Percentiles rank a stretch among this genome's conserved stretches.
These are phyloP conservation scores for Apodemia mormo DNA, from an alignment of 2,888 invertebrate species.

Conservation along the genomic window DNA sequence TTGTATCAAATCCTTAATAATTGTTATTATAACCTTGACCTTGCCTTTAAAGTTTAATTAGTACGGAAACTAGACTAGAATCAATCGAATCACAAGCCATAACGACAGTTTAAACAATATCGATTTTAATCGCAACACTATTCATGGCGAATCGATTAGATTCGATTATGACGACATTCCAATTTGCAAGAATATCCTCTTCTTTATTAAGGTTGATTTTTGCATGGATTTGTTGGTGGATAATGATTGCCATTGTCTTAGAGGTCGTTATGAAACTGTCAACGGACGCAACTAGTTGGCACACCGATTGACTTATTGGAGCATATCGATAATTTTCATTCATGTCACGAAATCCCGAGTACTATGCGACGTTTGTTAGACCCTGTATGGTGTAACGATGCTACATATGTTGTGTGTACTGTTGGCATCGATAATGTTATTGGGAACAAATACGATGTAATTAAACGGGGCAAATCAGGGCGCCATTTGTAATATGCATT, in stretches of 20 bases:
- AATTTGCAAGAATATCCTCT: conserved; percentile 45
- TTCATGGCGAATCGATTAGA: conserved; percentile 70
- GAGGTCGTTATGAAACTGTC: conserved; percentile 66
- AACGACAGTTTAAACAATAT: conserved; percentile 59
- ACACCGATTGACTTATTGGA: conserved; percentile 74
- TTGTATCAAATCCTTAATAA: not conserved
- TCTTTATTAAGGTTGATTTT: conserved; percentile 20
- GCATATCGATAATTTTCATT: conserved; percentile 70
- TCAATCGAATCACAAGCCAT: conserved; percentile 59
- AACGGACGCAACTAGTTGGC: conserved; percentile 56
- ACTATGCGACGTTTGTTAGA: conserved; percentile 41
- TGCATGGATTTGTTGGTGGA: conserved; percentile 38
- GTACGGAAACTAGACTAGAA: conserved; percentile 64
- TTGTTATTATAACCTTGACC: conserved; percentile 22
- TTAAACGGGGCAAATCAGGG: conserved; percentile 8
- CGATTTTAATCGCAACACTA: conserved; percentile 53
- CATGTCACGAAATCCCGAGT: conserved; percentile 61
- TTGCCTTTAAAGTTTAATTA: conserved; percentile 38
- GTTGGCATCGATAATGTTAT: conserved; percentile 11
- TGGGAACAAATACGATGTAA: conserved; percentile 6
- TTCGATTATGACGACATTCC: conserved; percentile 55
- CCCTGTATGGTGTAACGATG: conserved; percentile 26
- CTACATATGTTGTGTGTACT: conserved; percentile 5
- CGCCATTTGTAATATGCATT: conserved; percentile 3
- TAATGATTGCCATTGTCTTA: conserved; percentile 70